Conservation (phyloP, 2,113 vertebrate species). For the Alces alces region DNA sequence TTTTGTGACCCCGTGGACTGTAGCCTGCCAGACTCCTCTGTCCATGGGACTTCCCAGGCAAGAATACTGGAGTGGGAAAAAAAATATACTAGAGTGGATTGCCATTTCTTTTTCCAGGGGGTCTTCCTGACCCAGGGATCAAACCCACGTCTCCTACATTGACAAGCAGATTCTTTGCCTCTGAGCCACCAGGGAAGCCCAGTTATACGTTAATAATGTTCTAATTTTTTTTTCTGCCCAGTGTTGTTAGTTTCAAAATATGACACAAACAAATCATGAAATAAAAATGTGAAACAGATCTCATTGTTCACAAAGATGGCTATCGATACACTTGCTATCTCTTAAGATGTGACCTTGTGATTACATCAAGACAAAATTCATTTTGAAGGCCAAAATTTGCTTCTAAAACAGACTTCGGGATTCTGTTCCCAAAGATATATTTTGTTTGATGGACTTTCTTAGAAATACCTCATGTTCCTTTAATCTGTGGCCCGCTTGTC, state of each 20-base stretch:
- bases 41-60: neutral
- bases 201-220: neutral
- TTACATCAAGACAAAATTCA: neutral
- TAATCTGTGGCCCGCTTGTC: conserved; percentile 40
- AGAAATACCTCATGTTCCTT: neutral
- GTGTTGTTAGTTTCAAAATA: neutral
- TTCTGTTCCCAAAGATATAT: conserved; percentile 2
- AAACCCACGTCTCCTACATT: neutral
- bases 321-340: neutral
- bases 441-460: conserved; percentile 50
- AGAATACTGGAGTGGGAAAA: neutral
- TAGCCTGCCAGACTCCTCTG: neutral
- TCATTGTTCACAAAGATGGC: neutral
- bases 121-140: neutral
- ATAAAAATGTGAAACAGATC: neutral
- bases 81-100: neutral
- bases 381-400: neutral
- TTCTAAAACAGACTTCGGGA: neutral
- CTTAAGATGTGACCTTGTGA: neutral
- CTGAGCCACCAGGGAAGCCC: neutral
- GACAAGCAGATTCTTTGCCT: neutral
- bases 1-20: neutral
- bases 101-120: neutral
- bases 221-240: neutral
- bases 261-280: neutral